Evolutionary conservation across 2,797 vertebrate genomes (phyloP).

Genomic region (Falco cherrug): DNA sequence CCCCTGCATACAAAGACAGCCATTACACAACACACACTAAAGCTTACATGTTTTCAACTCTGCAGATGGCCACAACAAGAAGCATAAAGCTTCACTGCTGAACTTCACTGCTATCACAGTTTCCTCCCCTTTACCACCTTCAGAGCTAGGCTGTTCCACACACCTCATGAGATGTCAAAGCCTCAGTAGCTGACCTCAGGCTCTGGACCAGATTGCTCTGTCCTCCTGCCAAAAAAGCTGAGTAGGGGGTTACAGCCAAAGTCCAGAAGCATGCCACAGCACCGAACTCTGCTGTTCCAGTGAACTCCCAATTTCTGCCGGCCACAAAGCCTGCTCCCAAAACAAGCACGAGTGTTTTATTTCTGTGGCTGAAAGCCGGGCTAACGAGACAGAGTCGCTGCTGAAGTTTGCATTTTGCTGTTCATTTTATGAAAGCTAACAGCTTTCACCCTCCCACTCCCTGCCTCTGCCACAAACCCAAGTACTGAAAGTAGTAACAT

Average conservation of each 20-base stretch:
- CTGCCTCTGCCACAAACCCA: background rate
- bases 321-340: background rate
- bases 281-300: background rate
- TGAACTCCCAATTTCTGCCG: background rate
- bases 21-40: background rate
- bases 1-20: fast-evolving
- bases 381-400: background rate
- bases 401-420: background rate
- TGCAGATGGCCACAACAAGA: background rate
- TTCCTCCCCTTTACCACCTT: background rate
- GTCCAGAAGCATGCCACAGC: background rate
- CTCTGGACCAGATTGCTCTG: background rate
- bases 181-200: background rate
- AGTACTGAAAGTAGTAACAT: background rate
- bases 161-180: background rate
- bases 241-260: background rate
- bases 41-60: background rate
- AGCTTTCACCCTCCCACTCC: background rate
- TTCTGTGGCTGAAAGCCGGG: background rate
- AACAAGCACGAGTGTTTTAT: background rate
- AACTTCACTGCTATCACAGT: background rate
- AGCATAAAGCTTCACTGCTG: background rate
- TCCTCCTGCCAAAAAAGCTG: background rate
- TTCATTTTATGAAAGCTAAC: background rate
- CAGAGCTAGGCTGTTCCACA: background rate